phyloP scores from a whole-genome alignment of 2,797 vertebrate genomes.

The Parotocinclus haroldoi region DNA sequence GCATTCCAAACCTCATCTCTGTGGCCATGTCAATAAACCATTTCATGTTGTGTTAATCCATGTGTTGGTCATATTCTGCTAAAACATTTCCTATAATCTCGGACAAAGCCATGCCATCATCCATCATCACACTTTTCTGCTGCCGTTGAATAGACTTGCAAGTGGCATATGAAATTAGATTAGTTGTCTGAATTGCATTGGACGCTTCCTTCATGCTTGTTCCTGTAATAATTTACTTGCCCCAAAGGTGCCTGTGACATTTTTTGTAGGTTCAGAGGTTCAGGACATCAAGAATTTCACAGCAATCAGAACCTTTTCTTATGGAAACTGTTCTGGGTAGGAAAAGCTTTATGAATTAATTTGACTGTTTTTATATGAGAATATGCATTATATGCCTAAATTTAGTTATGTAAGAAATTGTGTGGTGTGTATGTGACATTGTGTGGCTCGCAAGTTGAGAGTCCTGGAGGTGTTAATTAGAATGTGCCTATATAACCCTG shows the following conservation, averaged over 20 bases:
- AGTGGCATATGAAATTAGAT: constrained; percentile 56
- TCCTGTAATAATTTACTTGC: constrained; percentile 46
- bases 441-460: constrained; percentile 14
- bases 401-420: constrained; percentile 1
- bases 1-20: constrained; percentile 6
- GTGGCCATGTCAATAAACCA: constrained; percentile 38
- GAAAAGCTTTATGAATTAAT: constrained; percentile 24
- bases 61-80: constrained; percentile 26
- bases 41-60: constrained; percentile 49
- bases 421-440: constrained; percentile 14
- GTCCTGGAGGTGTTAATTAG: constrained; percentile 38
- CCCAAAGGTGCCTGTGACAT: constrained; percentile 71
- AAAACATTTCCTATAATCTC: constrained; percentile 38
- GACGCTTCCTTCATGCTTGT: constrained; percentile 28
- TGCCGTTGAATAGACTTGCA: constrained; percentile 43
- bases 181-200: constrained; percentile 37
- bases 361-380: constrained; percentile 12
- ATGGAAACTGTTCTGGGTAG: constrained; percentile 71
- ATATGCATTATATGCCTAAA: neutral
- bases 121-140: constrained; percentile 31
- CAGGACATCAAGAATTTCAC: constrained; percentile 71
- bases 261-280: constrained; percentile 72
- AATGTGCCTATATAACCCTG: constrained; percentile 28
- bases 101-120: constrained; percentile 28
- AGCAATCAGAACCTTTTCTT: constrained; percentile 70